Conservation (phyloP, 2,888 invertebrate species). For the Perizoma affinitatum region DNA sequence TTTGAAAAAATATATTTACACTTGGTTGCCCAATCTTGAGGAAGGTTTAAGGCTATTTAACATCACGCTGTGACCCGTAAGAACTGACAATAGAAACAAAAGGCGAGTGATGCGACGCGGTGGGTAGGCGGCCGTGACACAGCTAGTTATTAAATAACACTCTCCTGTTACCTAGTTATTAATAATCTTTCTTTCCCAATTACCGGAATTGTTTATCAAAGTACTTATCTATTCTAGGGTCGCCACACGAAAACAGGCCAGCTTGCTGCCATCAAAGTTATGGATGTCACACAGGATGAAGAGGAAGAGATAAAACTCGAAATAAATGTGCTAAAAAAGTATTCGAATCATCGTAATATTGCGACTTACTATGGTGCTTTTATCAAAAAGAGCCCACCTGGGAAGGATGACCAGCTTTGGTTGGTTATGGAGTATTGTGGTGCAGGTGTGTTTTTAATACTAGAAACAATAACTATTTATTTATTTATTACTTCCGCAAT, state of each 20-base stretch:
- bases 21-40: too few species aligned
- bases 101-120: too few species aligned
- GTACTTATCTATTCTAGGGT: slow-evolving; percentile 86
- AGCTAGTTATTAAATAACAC: too few species aligned
- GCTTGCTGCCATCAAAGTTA: slow-evolving; percentile 99
- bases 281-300: slow-evolving; percentile 99
- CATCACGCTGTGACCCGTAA: too few species aligned
- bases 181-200: slow-evolving; percentile 11
- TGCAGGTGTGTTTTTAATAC: slow-evolving; percentile 85
- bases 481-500: background rate
- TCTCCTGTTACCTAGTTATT: background rate
- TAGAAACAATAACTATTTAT: background rate
- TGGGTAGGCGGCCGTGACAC: too few species aligned
- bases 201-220: slow-evolving; percentile 19
- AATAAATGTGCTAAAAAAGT: slow-evolving; percentile 99
- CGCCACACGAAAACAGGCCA: slow-evolving; percentile 99
- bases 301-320: slow-evolving; percentile 99
- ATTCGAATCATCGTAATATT: slow-evolving; percentile 99
- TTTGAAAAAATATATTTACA: too few species aligned
- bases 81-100: too few species aligned
- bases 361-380: slow-evolving; percentile 99
- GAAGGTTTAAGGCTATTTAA: too few species aligned
- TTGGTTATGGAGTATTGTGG: slow-evolving; percentile 99
- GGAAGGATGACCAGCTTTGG: slow-evolving; percentile 99
- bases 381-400: slow-evolving; percentile 99